Percentiles rank a stretch among this genome's conserved stretches.
Evolutionary conservation across 2,888 invertebrate species (phyloP).

Genomic region (Epiperipatus broadwayi): DNA sequence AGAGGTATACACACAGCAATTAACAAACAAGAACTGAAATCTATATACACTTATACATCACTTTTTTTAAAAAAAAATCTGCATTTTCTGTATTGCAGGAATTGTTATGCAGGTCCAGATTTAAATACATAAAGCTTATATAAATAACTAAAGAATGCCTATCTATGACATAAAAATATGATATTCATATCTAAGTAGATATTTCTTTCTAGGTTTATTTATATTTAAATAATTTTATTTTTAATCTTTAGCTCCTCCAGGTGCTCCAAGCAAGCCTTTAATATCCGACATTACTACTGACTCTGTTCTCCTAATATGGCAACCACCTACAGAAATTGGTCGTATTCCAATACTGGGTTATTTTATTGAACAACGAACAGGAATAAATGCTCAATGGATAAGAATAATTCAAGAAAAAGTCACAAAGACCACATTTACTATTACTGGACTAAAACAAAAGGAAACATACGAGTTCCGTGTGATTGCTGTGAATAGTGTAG

Average conservation of each 20-base stretch:
- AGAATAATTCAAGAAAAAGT: neutral
- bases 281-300: neutral
- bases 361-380: slow-evolving; percentile 16
- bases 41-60: no score
- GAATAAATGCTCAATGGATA: neutral
- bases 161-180: no score
- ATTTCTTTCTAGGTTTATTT: no score
- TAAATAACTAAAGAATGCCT: no score
- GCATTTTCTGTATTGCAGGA: no score
- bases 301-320: slow-evolving; percentile 8
- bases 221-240: neutral
- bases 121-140: no score
- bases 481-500: slow-evolving; percentile 24
- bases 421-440: neutral
- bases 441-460: neutral
- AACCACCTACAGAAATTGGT: slow-evolving; percentile 10
- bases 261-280: slow-evolving; percentile 4
- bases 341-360: slow-evolving; percentile 15
- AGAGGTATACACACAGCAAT: no score
- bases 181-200: no score
- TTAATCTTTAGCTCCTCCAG: neutral
- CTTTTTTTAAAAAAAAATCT: no score
- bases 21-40: no score
- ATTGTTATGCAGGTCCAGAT: no score
- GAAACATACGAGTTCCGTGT: slow-evolving; percentile 23